Evolutionary conservation across 2,797 vertebrate genomes (phyloP).

Genomic region (Anguilla pacifica): DNA sequence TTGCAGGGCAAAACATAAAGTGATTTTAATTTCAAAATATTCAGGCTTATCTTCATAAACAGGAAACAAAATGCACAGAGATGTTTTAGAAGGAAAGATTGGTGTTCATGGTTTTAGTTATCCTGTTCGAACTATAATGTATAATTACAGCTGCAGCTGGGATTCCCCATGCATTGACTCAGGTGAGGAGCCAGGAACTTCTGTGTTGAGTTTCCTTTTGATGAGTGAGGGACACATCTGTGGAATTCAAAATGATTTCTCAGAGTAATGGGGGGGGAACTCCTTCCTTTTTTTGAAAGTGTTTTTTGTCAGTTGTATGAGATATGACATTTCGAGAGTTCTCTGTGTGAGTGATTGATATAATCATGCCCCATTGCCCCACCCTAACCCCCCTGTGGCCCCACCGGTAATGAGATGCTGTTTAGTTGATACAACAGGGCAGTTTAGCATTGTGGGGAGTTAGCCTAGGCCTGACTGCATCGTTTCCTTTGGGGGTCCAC

Average conservation of each 20-base stretch:
- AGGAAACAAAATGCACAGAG: neutral
- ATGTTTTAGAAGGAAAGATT: neutral
- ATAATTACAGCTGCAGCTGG: neutral
- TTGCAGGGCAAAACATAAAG: neutral
- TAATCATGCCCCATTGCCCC: neutral
- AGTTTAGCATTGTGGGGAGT: neutral
- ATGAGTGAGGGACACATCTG: conserved; percentile 19
- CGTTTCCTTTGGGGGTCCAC: neutral
- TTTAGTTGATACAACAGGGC: neutral
- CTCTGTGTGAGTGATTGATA: neutral
- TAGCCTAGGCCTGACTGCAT: neutral
- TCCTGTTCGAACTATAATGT: neutral
- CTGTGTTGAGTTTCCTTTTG: neutral
- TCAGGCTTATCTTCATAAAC: neutral
- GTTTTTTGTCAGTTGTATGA: neutral
- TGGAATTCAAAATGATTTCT: neutral
- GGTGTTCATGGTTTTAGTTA: neutral
- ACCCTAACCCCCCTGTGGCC: neutral
- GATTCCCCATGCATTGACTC: neutral
- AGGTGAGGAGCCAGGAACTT: neutral
- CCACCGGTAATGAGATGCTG: neutral
- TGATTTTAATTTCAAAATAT: neutral
- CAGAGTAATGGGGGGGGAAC: neutral
- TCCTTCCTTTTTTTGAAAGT: neutral
- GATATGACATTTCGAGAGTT: neutral